Evolutionary conservation across 1,140 invertebrate genomes (phyloP).

Genomic region (Drosophila dunni): DNA sequence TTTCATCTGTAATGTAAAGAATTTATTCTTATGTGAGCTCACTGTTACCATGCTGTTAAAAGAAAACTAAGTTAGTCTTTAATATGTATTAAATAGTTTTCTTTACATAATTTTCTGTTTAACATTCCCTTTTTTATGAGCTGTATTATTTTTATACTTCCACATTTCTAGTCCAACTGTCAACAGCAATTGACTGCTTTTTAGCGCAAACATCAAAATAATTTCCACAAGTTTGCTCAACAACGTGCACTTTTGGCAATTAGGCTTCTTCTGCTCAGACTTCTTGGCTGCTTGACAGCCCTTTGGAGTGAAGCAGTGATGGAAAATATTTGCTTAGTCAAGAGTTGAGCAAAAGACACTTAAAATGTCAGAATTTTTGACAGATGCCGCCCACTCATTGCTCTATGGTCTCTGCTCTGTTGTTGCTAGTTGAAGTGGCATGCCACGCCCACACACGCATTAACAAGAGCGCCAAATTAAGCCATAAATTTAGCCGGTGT

Average conservation of each 20-base stretch:
- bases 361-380: slow-evolving; percentile 75
- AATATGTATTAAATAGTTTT: too few relatives aligned
- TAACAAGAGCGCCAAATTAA: slow-evolving; percentile 81
- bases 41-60: not conserved
- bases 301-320: slow-evolving; percentile 29
- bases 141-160: not conserved
- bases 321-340: slow-evolving; percentile 67
- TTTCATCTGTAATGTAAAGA: too few relatives aligned
- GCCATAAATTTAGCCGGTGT: slow-evolving; percentile 74
- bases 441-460: slow-evolving; percentile 68
- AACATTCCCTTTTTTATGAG: not conserved
- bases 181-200: not conserved
- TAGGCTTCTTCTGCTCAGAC: slow-evolving; percentile 46
- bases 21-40: too few relatives aligned
- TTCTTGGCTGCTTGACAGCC: slow-evolving; percentile 26
- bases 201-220: not conserved
- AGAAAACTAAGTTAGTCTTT: not conserved
- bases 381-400: slow-evolving; percentile 60
- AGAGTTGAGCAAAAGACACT: slow-evolving; percentile 66
- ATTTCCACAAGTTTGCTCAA: not conserved
- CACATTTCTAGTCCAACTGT: not conserved
- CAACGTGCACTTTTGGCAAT: slow-evolving; percentile 51
- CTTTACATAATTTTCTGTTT: not conserved
- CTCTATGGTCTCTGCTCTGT: not conserved
- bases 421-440: slow-evolving; percentile 30